Percentiles rank a stretch among this genome's conserved stretches.
phyloP scores from a whole-genome alignment of 2,113 vertebrate species.

The Andinoacara biseriatus region DNA sequence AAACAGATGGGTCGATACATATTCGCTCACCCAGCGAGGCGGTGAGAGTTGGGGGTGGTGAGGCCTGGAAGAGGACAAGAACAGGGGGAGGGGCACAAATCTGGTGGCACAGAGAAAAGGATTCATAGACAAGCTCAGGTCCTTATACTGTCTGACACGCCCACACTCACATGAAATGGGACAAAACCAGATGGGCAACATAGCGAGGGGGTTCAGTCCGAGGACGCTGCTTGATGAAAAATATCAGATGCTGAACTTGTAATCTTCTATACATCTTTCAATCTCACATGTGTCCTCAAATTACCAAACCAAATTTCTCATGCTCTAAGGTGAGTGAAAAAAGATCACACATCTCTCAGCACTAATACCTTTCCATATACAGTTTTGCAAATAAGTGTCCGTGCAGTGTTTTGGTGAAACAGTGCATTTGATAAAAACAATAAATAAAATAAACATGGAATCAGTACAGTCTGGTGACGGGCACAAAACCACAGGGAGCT shows the following conservation, averaged over 20 bases:
- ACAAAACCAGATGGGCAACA: conserved; percentile 12
- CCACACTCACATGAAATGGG: conserved; percentile 6
- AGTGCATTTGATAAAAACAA: conserved; percentile 39
- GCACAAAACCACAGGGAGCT: conserved; percentile 36
- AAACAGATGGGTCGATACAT: conserved; percentile 60
- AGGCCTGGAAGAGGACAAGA: conserved; percentile 14
- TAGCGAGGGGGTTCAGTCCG: conserved; percentile 11
- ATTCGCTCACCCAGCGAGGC: conserved; percentile 29
- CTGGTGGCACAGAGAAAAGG: conserved; percentile 11
- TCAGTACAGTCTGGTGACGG: conserved; percentile 33
- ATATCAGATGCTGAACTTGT: conserved; percentile 38
- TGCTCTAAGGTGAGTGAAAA: not conserved
- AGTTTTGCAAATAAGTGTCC: conserved; percentile 21
- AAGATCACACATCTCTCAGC: conserved; percentile 2
- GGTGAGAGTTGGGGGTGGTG: conserved; percentile 24
- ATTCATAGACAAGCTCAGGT: conserved; percentile 36
- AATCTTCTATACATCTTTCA: conserved; percentile 8
- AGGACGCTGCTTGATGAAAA: not conserved
- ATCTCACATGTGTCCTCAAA: conserved; percentile 11
- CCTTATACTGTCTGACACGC: not conserved
- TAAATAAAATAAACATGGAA: conserved; percentile 40
- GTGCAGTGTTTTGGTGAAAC: conserved; percentile 32
- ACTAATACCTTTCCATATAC: conserved; percentile 1
- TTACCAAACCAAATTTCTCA: conserved; percentile 9
- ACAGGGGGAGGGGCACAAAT: conserved; percentile 16